phyloP scores from a whole-genome alignment of 2,797 vertebrate species.

The Erpetoichthys calabaricus region DNA sequence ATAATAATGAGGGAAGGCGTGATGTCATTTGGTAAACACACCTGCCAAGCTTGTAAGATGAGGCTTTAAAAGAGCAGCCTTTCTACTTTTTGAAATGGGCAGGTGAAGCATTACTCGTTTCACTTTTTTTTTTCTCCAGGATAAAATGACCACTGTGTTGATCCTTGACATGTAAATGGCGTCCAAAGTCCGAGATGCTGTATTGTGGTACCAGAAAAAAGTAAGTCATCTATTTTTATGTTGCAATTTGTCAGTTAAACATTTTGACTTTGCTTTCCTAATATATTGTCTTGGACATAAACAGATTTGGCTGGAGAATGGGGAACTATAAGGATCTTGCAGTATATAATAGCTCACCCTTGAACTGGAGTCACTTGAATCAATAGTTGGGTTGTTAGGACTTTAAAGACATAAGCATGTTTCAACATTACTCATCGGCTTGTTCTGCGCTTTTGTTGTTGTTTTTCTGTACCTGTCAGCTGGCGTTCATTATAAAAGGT shows the following conservation, averaged over 20 bases:
- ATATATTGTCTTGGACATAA: too few relatives aligned
- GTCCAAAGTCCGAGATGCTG: slow-evolving; percentile 97
- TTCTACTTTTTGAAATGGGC: slow-evolving; percentile 15
- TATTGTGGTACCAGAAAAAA: slow-evolving; percentile 99
- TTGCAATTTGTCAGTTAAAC: slow-evolving; percentile 13
- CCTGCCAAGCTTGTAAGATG: slow-evolving; percentile 26
- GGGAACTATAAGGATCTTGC: too few relatives aligned
- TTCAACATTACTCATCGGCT: too few relatives aligned
- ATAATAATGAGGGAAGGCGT: slow-evolving; percentile 33
- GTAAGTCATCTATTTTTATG: slow-evolving; percentile 50
- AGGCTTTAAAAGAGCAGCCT: slow-evolving; percentile 23
- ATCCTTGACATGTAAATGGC: slow-evolving; percentile 88
- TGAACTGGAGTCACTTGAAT: too few relatives aligned
- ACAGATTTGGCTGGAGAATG: too few relatives aligned
- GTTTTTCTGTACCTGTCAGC: too few relatives aligned
- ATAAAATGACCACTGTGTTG: slow-evolving; percentile 74
- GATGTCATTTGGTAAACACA: slow-evolving; percentile 28
- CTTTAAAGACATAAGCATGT: too few relatives aligned
- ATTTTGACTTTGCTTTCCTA: neutral
- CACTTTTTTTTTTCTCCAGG: slow-evolving; percentile 52
- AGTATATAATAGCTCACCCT: too few relatives aligned
- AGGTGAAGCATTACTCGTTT: slow-evolving; percentile 30
- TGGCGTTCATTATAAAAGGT: too few relatives aligned
- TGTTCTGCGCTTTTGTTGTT: too few relatives aligned
- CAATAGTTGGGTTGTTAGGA: too few relatives aligned